Percentiles rank a stretch among this genome's conserved stretches.
Conservation (phyloP, 2,113 vertebrate species). For the Oreotragus oreotragus region DNA sequence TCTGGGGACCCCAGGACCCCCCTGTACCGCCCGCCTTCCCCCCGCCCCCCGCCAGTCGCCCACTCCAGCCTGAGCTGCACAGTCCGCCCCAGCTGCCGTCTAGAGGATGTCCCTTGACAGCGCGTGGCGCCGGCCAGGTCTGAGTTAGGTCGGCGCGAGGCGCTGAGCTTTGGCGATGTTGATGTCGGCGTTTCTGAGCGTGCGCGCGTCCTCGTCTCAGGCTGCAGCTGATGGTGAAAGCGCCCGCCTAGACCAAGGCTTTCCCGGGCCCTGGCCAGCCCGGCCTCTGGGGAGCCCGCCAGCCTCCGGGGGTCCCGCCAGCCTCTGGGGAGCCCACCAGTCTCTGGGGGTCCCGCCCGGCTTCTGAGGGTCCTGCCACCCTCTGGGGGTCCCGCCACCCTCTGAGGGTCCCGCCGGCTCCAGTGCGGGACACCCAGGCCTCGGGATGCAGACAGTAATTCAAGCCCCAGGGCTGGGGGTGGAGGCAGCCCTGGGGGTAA, state of each 20-base stretch:
- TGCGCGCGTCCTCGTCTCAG: not conserved
- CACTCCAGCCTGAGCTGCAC: not conserved
- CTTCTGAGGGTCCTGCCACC: not conserved
- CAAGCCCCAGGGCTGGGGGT: not conserved
- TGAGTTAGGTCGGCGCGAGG: slow-evolving; percentile 44
- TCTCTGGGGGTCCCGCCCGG: not conserved
- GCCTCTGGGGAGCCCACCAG: not conserved
- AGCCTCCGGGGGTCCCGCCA: not conserved
- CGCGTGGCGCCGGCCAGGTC: slow-evolving; percentile 12
- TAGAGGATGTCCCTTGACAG: not conserved
- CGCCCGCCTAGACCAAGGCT: not conserved
- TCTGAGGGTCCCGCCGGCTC: not conserved
- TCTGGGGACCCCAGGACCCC: not conserved
- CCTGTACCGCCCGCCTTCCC: not conserved
- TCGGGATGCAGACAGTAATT: not conserved
- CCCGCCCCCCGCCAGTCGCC: too few species aligned
- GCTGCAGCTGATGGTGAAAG: not conserved
- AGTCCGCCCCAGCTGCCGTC: not conserved
- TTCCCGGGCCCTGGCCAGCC: not conserved
- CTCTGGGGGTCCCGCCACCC: not conserved
- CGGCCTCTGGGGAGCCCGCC: not conserved
- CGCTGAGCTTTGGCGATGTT: not conserved
- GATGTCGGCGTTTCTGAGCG: slow-evolving; percentile 31
- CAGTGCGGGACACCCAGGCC: not conserved
- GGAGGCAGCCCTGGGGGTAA: not conserved